Base-by-base conservation (phyloP, 1,140 invertebrate species). In the Tetragonula clypearis region DNA sequence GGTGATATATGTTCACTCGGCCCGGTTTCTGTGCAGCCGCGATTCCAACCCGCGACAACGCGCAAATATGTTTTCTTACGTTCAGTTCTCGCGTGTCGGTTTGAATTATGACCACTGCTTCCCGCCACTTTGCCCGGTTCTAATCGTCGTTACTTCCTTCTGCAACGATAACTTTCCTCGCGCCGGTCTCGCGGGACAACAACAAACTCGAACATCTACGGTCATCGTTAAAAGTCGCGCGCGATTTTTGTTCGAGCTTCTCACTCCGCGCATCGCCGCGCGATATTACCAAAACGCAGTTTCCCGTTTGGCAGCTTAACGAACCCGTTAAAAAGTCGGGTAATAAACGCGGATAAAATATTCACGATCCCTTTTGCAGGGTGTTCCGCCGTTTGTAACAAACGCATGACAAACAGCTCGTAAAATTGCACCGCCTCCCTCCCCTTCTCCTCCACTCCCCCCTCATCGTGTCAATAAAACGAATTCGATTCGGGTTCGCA, bases 131-230 rank as follows among this genome's bases (percentile, higher is more conserved):
- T 30, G 71, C 21, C n/a, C 12, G 55, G 41, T 49, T 15, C 78
- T 26, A 55, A 49, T 30, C 62, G 62, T 75, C 81, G 49, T 82
- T 76, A 75, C 60, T 76, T 58, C 76, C 66, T 68, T 69, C n/a
- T 53, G 55, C 30, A 19, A 69, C 41, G 21, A 21, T 77, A 26
- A 26, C 30, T n/a, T 11, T 53, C 26, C 73, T 80, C 81, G 65
- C 55, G 65, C 60, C 17, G 30, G 60, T 71, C 19, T 74, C 66
- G 19, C 8, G n/a, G 14, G 15, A 19, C 21, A 35, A 49, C 75
- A 71, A 88, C 79, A 68, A 87, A 81, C 82, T 82, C 84, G 88
- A 89, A 84, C 58, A 83, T 71, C 78, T 79, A 78, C 26, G 65
- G 56, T 76, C 56, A 19, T 9, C 56, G 11, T 5, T 26, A 35